Conservation (phyloP, 2,888 invertebrate species). For the Chymomyza amoena region DNA sequence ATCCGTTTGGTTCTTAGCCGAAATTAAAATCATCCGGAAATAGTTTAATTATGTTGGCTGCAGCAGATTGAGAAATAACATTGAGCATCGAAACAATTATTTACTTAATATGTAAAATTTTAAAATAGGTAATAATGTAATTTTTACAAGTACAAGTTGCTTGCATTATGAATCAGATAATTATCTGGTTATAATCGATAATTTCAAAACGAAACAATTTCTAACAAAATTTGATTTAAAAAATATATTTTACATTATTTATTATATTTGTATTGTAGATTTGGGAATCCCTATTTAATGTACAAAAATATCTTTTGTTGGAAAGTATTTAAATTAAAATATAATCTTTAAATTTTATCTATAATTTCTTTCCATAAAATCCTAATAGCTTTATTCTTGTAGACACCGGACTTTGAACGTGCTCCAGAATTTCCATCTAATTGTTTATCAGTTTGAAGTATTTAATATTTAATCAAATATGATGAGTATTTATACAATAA, state of each 20-base stretch:
- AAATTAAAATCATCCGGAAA: not conserved
- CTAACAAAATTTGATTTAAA: conserved; percentile 21
- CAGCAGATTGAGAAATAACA: conserved; percentile 16
- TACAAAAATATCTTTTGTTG: conserved; percentile 12
- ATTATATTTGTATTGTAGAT: conserved; percentile 16
- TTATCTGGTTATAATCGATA: conserved; percentile 4
- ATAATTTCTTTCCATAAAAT: conserved; percentile 79
- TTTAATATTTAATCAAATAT: not conserved
- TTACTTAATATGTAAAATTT: not conserved
- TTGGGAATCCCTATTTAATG: conserved; percentile 34
- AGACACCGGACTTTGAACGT: conserved; percentile 78
- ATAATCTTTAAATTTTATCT: conserved; percentile 49
- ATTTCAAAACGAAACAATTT: conserved; percentile 38
- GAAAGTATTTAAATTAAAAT: not conserved
- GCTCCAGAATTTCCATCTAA: conserved; percentile 79
- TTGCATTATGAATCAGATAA: not conserved
- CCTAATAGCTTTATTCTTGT: conserved; percentile 79
- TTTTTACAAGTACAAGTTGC: not conserved
- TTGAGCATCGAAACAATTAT: conserved; percentile 24
- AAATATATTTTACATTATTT: conserved; percentile 43
- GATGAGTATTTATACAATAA: conserved; percentile 4
- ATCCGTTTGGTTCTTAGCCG: not conserved
- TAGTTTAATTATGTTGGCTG: not conserved
- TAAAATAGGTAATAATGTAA: not conserved
- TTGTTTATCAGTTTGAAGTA: conserved; percentile 5